Percentiles rank a stretch among this genome's conserved stretches.
These are phyloP conservation scores for Campoletis sonorensis DNA, from an alignment of 1,140 invertebrate genomes.

Conservation along the genomic window DNA sequence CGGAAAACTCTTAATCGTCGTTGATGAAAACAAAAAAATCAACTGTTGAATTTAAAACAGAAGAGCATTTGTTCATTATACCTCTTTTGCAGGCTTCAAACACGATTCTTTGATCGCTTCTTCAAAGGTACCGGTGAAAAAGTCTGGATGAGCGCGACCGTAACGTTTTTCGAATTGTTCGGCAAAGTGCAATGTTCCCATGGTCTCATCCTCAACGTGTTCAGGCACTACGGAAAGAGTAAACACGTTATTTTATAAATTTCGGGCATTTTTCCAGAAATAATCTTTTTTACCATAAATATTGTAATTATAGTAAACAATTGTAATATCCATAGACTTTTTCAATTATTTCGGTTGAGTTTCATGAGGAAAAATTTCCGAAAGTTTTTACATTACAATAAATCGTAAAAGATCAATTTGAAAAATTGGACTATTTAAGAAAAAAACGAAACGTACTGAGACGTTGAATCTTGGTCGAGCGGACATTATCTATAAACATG, in stretches of 20 bases:
- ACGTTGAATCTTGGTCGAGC: constrained; percentile 83
- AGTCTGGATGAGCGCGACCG: constrained; percentile 89
- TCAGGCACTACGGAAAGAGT: constrained; percentile 82
- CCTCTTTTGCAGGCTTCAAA: constrained; percentile 90
- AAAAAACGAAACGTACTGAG: constrained; percentile 81
- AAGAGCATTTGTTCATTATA: constrained; percentile 67
- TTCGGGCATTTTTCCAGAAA: no score
- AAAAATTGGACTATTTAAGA: not conserved
- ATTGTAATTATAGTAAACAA: not conserved
- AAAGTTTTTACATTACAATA: not conserved
- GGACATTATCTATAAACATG: constrained; percentile 87
- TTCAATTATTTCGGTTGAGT: not conserved
- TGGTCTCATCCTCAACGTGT: constrained; percentile 89
- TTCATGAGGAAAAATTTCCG: not conserved
- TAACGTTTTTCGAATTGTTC: constrained; percentile 89
- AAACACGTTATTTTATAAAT: constrained; percentile 51
- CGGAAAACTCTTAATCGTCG: no score
- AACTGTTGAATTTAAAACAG: not conserved
- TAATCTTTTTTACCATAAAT: no score
- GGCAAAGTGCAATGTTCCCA: constrained; percentile 90
- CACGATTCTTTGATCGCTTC: constrained; percentile 93
- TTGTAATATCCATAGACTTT: not conserved
- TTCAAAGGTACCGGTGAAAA: constrained; percentile 93
- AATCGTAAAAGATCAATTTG: not conserved
- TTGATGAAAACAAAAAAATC: not conserved